A percentile compares a stretch with the other conserved stretches of the same genome.
Conservation (phyloP, 1,140 invertebrate species). For the Trissolcus basalis region DNA sequence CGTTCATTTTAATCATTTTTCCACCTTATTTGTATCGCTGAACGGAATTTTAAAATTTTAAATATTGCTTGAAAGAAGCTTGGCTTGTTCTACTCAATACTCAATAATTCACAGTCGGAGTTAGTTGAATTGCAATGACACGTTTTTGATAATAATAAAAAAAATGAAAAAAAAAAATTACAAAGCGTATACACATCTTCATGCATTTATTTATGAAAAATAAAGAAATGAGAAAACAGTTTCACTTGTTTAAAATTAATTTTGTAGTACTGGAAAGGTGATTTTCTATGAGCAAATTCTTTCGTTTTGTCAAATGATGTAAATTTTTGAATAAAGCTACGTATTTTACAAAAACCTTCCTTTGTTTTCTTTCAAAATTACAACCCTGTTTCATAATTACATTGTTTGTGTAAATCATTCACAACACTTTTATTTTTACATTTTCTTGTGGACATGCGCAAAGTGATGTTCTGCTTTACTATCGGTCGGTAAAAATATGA, state of each 20-base stretch:
- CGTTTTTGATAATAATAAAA: slow-evolving; percentile 27
- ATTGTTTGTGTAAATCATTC: no score
- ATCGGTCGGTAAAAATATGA: no score
- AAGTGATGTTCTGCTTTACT: no score
- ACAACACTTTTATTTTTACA: no score
- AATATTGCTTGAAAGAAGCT: no score
- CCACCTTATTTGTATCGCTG: no score
- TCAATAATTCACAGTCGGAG: slow-evolving; percentile 22
- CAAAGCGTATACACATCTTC: slow-evolving; percentile 20
- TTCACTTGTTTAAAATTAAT: slow-evolving; percentile 27
- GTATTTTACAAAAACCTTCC: slow-evolving; percentile 26
- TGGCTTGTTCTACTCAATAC: no score
- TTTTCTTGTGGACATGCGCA: no score
- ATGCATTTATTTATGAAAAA: slow-evolving; percentile 44
- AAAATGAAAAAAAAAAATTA: slow-evolving; percentile 12
- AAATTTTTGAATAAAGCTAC: slow-evolving; percentile 43
- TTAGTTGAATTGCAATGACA: slow-evolving; percentile 50
- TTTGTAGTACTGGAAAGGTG: slow-evolving; percentile 36
- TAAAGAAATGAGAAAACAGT: not conserved
- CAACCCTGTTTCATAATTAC: not conserved
- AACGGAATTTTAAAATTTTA: no score
- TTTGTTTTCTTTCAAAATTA: not conserved
- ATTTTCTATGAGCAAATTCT: slow-evolving; percentile 47
- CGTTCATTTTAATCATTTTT: no score
- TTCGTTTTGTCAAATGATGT: slow-evolving; percentile 44